Base-by-base conservation (phyloP, 2,888 invertebrate genomes). In the Acleris laterana region DNA sequence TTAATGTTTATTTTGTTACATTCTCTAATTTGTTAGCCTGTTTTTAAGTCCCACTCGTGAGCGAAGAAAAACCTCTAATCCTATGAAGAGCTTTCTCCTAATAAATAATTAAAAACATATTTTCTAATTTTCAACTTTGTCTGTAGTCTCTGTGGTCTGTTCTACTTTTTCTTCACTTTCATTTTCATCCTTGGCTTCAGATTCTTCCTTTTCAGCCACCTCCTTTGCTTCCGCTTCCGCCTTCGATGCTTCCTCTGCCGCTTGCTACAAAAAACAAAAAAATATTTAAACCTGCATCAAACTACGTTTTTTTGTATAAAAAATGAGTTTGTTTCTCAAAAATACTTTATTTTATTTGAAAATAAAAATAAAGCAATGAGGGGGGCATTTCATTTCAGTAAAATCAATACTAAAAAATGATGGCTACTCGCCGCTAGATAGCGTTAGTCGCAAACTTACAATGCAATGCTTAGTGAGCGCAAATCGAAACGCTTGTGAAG, bases 241-340 rank as follows among this genome's bases (percentile, higher is more conserved):
- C 49, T 69, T 64, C 11, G 55, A 62, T 17, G 56, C 63, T 61
- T 71, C 71, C 11, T 62, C 69, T 22, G 71, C 72, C 6, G 71
- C 71, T 72, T 77, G 71, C 75, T 76, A 67, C 22, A 65, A 69
- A 49, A 56, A 65, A 67, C 4, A 46, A 16, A 6, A 46, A 46
- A 7, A 38, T 28, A 48, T n/a, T 53, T 5, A 38, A 58, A 9
- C 32, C 1, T 25, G 1, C 2, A 32, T 9, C 3, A 9, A 32
- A 28, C 28, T 28, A 28, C 0, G 9, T 7, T 32, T 32, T 32
- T 32, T 32, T 9, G 9, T 32, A 28, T 28, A 6, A 28, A 1
- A 7, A 5, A 25, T 25, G 5, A 25, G 5, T 2, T 5, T 25
- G 25, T 6, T 19, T 28, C 5, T 46, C 44, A 44, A n/a, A 22